These are phyloP conservation scores for Sarcophaga bullata DNA, from an alignment of 1,140 invertebrate species.

Conservation along the genomic window DNA sequence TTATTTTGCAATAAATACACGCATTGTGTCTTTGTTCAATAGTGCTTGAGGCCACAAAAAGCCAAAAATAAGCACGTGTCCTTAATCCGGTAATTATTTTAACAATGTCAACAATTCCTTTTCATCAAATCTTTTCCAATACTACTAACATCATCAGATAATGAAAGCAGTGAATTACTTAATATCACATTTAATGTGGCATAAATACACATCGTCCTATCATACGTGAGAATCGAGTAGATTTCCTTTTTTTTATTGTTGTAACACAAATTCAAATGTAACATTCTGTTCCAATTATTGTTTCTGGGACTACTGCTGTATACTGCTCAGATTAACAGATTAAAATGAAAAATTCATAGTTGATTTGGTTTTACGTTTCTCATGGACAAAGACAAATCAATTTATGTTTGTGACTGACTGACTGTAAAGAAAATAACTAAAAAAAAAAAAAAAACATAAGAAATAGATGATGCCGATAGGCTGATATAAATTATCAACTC, in stretches of 20 bases:
- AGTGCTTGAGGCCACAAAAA: constrained; percentile 23
- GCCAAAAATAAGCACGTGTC: constrained; percentile 23
- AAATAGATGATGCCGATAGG: constrained; percentile 17
- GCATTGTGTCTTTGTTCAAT: background rate
- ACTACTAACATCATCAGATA: background rate
- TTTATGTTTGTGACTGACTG: constrained; percentile 17
- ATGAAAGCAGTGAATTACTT: constrained; percentile 32
- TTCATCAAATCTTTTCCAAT: background rate
- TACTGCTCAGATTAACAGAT: background rate
- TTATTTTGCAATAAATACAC: background rate
- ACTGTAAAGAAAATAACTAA: too few relatives aligned
- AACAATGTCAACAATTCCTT: constrained; percentile 29
- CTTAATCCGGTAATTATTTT: constrained; percentile 39
- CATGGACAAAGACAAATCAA: constrained; percentile 38
- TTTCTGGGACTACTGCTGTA: background rate
- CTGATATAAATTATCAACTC: constrained; percentile 19
- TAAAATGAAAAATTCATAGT: background rate
- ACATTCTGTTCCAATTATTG: background rate
- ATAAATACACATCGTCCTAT: background rate
- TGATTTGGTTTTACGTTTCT: background rate
- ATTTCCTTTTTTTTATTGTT: constrained; percentile 5
- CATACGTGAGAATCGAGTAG: constrained; percentile 22
- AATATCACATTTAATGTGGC: constrained; percentile 26
- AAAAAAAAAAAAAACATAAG: too few relatives aligned
- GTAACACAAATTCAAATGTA: background rate